Conservation (phyloP, 2,888 invertebrate species). For the Pedicia rivosa region DNA sequence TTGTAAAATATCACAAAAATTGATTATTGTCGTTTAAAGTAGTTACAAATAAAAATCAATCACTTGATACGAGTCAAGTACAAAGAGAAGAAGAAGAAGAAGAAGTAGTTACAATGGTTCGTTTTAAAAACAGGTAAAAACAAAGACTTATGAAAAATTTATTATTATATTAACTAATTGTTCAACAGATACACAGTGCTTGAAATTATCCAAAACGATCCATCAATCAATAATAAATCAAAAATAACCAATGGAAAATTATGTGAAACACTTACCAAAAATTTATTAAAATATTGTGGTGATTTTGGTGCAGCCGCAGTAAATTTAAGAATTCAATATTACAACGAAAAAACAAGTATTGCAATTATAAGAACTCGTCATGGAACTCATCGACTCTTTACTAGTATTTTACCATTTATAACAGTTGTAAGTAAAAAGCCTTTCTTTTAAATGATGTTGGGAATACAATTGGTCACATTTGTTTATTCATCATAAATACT, state of each 20-base stretch:
- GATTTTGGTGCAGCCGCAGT: constrained; percentile 59
- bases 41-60: too few species aligned
- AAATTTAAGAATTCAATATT: constrained; percentile 59
- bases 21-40: too few species aligned
- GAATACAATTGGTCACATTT: background rate
- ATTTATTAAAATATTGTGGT: constrained; percentile 54
- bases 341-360: constrained; percentile 58
- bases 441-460: constrained; percentile 1
- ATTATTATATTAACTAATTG: constrained; percentile 2
- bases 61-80: too few species aligned
- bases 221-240: background rate
- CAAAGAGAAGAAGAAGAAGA: too few species aligned
- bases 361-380: constrained; percentile 56
- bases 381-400: constrained; percentile 56
- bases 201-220: constrained; percentile 35
- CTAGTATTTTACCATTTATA: constrained; percentile 51
- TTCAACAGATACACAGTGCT: constrained; percentile 46
- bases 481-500: too few species aligned
- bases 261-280: constrained; percentile 32
- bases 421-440: constrained; percentile 33
- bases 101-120: constrained; percentile 39
- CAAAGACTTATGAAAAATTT: background rate
- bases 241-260: constrained; percentile 10
- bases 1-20: too few species aligned
- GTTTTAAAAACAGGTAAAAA: constrained; percentile 45